These are phyloP conservation scores for Eugnorisma glareosa DNA, from an alignment of 2,888 invertebrate genomes.

Conservation along the genomic window DNA sequence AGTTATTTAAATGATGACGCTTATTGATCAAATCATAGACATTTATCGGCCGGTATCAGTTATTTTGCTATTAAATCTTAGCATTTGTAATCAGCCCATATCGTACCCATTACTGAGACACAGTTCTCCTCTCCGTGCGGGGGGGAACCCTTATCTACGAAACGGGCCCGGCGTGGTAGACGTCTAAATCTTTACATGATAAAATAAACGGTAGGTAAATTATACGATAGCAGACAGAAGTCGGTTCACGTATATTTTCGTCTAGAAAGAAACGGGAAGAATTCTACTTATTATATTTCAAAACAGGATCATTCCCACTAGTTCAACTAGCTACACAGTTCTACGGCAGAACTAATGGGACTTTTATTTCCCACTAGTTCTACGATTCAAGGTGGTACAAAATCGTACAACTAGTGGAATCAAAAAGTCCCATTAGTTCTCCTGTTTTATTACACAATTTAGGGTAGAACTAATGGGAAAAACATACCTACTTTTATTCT, in stretches of 20 bases:
- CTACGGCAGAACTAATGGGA: no score
- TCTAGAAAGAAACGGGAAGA: neutral
- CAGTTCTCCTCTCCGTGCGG: neutral
- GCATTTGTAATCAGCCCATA: neutral
- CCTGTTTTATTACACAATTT: no score
- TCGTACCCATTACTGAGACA: neutral
- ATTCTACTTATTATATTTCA: neutral
- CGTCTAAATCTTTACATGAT: neutral
- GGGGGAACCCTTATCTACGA: neutral
- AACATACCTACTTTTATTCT: neutral
- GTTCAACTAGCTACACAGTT: no score
- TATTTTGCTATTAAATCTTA: neutral
- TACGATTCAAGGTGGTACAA: no score
- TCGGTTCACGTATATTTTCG: neutral
- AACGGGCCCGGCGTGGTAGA: neutral
- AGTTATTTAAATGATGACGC: neutral
- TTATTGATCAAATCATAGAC: neutral
- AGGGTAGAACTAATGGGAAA: no score
- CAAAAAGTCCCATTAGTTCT: no score
- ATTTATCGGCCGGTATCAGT: neutral
- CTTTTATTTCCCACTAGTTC: no score
- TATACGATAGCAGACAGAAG: neutral
- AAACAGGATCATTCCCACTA: no score
- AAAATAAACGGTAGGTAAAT: neutral
- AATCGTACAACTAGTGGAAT: no score